Conservation (phyloP, 2,113 vertebrate species). For the Setophaga kirtlandii region DNA sequence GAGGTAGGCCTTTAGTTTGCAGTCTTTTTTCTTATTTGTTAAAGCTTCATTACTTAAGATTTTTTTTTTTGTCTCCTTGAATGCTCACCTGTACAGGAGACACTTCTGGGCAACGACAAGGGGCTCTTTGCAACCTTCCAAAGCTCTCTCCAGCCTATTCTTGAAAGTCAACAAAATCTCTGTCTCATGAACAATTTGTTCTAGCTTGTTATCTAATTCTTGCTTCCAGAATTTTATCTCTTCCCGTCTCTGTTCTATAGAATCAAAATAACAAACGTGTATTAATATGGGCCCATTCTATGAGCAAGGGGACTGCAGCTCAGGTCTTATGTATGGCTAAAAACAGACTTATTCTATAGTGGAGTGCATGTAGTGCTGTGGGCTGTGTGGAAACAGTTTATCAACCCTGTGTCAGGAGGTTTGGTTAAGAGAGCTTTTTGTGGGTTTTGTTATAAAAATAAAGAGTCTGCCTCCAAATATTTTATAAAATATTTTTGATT, state of each 20-base stretch:
- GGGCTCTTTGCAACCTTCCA: constrained; percentile 79
- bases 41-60: background rate
- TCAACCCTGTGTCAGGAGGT: background rate
- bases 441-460: background rate
- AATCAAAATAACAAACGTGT: background rate
- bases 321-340: background rate
- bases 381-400: background rate
- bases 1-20: background rate
- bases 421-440: background rate
- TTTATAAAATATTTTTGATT: background rate
- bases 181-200: constrained; percentile 80
- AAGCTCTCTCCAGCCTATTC: constrained; percentile 79
- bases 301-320: background rate
- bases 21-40: background rate
- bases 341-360: background rate
- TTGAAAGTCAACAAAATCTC: constrained; percentile 77
- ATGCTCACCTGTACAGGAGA: constrained; percentile 83
- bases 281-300: background rate
- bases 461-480: background rate
- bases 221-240: constrained; percentile 88
- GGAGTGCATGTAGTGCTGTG: background rate
- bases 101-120: constrained; percentile 79
- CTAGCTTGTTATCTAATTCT: constrained; percentile 85
- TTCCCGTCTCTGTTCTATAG: constrained; percentile 83
- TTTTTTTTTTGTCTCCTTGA: background rate